Evolutionary conservation across 2,797 vertebrate genomes (phyloP), one percentile per base, ranked within the genome.

Genomic region (Spheniscus humboldti): DNA sequence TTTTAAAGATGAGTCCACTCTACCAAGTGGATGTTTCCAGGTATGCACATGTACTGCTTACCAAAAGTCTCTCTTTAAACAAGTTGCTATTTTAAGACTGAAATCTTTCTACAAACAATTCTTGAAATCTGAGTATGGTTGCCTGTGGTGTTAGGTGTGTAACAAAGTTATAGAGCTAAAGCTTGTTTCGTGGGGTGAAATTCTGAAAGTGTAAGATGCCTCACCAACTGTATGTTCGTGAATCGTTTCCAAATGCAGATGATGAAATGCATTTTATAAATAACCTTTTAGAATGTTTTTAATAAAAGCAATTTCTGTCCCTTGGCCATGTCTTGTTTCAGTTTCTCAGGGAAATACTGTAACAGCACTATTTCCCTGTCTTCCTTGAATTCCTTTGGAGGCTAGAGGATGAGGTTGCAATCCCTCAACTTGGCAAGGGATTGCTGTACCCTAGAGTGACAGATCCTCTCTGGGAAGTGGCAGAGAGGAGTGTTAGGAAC

Each of bases 301-400:
- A 88, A 96, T 97, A 97, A 97, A 97, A 93, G n/a, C 41, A 39
- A 11, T 87, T 96, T 90, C 72, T 94, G 75, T 43, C 31, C 45
- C 50, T 66, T 77, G 37, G 37, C 30, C 12, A 11, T 41, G 50
- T 35, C 75, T 75, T 75, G 13, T 55, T 94, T 90, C 37, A 68
- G 20, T 86, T 86, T 86, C 41, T 77, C 10, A 9, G 25, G n/a
- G 41, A 71, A 86, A 31, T 73, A 67, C 15, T 52, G 14, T 60
- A 45, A 60, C 16, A 23, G 17, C 19, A 11, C 15, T 56, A 3
- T 55, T 74, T 55, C 18, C 37, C 5, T 17, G 4, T 53, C n/a
- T 64, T 94, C 35, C 22, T 69, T 4, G 8, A 31, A 55, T 76
- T 82, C 19, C 23, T 60, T 16, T 48, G 43, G 50, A 63, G 12